A percentile compares a stretch with the other conserved stretches of the same genome.
Evolutionary conservation across 2,888 invertebrate species (phyloP).

Genomic region (Scotopteryx bipunctaria): DNA sequence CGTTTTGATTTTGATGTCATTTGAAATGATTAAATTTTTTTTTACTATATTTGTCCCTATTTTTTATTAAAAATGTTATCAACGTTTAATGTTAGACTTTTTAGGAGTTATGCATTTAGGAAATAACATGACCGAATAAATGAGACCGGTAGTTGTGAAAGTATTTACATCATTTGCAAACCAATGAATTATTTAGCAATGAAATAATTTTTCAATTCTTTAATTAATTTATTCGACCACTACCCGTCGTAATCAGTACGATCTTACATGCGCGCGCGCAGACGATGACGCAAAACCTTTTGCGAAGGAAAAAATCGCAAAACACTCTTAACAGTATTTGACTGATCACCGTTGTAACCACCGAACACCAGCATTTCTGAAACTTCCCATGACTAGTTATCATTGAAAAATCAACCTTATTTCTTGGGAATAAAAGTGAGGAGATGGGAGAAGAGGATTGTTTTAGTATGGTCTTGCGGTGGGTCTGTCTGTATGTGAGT

Average conservation of each 20-base stretch:
- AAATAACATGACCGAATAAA: no score
- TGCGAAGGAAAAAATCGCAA: constrained; percentile 48
- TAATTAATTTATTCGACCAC: not conserved
- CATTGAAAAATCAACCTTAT: constrained; percentile 32
- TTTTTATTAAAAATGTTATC: no score
- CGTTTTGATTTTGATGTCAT: no score
- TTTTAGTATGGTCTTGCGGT: constrained; percentile 6
- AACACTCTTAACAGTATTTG: constrained; percentile 50
- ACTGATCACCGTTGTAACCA: constrained; percentile 52
- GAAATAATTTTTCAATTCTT: not conserved
- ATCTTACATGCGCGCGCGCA: constrained; percentile 54
- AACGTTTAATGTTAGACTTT: no score
- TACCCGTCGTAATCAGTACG: not conserved
- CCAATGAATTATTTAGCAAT: not conserved
- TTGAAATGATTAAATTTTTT: no score
- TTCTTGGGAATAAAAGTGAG: not conserved
- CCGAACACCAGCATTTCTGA: not conserved
- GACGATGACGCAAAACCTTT: constrained; percentile 73
- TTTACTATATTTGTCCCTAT: no score
- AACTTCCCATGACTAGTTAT: constrained; percentile 21
- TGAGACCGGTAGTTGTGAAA: no score
- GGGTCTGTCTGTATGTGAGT: constrained; percentile 27
- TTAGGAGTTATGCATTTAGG: no score
- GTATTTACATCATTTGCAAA: not conserved
- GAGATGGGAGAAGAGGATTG: not conserved